These are phyloP conservation scores for Prinia subflava DNA, from an alignment of 2,113 vertebrate genomes.

Conservation along the genomic window DNA sequence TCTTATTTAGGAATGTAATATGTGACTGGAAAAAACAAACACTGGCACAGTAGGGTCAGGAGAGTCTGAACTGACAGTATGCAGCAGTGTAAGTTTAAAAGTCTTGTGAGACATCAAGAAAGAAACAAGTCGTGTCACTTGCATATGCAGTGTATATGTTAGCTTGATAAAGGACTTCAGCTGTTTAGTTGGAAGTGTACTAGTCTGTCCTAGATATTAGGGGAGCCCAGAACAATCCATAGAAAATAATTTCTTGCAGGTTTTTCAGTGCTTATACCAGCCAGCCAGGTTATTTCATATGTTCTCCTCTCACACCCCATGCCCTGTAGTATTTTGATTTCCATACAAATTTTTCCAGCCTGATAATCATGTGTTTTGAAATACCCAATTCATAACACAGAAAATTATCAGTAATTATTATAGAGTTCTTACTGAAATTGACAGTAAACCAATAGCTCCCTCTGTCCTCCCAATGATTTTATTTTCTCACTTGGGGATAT, in stretches of 20 bases:
- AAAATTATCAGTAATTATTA: not conserved
- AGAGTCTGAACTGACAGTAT: not conserved
- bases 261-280: not conserved
- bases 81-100: not conserved
- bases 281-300: not conserved
- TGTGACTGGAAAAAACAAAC: not conserved
- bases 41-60: not conserved
- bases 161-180: not conserved
- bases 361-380: not conserved
- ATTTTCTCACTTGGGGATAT: not conserved
- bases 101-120: not conserved
- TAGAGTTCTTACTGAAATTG: not conserved
- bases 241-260: not conserved
- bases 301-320: rapidly evolving
- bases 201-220: not conserved
- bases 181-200: not conserved
- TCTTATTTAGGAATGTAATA: not conserved
- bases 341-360: not conserved
- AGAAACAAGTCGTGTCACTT: not conserved
- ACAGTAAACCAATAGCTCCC: not conserved
- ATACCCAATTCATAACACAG: not conserved
- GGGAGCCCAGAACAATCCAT: not conserved
- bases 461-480: not conserved
- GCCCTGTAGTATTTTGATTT: not conserved
- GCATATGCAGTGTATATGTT: not conserved